These are phyloP conservation scores for Triops cancriformis DNA, from an alignment of 1,140 invertebrate species.

Conservation along the genomic window DNA sequence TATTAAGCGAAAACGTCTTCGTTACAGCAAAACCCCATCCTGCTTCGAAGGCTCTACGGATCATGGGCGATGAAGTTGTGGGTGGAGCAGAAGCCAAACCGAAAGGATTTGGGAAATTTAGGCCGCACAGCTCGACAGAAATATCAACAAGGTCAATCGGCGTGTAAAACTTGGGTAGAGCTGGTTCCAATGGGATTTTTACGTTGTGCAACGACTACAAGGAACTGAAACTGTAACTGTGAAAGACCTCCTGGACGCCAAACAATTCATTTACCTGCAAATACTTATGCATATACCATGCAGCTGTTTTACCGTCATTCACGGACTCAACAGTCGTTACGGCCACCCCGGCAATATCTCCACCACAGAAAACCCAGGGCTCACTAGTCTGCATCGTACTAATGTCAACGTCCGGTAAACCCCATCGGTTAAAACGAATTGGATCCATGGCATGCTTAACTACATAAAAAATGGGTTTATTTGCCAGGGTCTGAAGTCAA, in stretches of 20 bases:
- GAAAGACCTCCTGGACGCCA: background rate
- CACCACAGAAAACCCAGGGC: conserved; percentile 79
- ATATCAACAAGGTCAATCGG: conserved; percentile 90
- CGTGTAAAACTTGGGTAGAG: conserved; percentile 83
- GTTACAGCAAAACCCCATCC: conserved; percentile 96
- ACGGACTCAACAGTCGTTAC: conserved; percentile 97
- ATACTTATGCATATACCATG: conserved; percentile 91
- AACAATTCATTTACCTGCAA: conserved; percentile 56
- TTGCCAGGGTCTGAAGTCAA: too few species aligned
- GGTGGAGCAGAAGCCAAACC: conserved; percentile 94
- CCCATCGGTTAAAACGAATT: conserved; percentile 65
- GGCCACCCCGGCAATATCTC: conserved; percentile 84
- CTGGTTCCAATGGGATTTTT: conserved; percentile 52
- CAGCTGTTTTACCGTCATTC: conserved; percentile 95
- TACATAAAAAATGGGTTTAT: too few species aligned
- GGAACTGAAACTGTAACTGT: conserved; percentile 10
- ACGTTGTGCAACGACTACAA: conserved; percentile 49
- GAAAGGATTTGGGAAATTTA: conserved; percentile 94
- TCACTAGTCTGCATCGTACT: conserved; percentile 68
- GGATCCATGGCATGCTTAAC: conserved; percentile 71
- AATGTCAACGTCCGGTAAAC: conserved; percentile 65
- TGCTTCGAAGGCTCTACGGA: conserved; percentile 82
- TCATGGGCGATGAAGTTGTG: conserved; percentile 90
- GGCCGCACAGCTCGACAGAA: conserved; percentile 80
- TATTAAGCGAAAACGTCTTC: conserved; percentile 91